Evolutionary conservation across 30 jellyfish, hydroid and myxozoan species (phyloP), one percentile per base, ranked within the genome.

Genomic region (Nemopilema nomurai): DNA sequence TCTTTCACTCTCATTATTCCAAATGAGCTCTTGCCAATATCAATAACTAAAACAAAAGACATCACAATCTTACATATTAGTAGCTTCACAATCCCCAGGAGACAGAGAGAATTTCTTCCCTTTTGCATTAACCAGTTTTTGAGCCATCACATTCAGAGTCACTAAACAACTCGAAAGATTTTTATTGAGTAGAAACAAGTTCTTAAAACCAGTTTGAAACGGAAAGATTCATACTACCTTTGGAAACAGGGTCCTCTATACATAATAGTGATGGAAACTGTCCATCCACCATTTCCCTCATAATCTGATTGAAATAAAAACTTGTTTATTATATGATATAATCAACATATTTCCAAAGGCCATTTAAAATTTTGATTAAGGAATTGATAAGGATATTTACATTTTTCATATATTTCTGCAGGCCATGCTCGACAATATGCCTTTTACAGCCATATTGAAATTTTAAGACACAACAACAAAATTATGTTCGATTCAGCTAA

Each of bases 1-100:
- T 93, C 98, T 57, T 89, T 93, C 23, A 93, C 96, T 74, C 98
- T 89, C 88, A 93, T 75, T 20, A 93, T 89, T 63, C 98, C 98
- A 74, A 89, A 93, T 19, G 98, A 93, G 53, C 98, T 87, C 62
- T 89, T 90, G 65, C 98, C 98, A 76, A 93, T 93, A 49, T 93
- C 98, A 66, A 62, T 78, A 16, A 88, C 98, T 91, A 62, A 1
- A 76, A 76, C 17, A 16, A 1, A 20, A 72, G 51, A 51, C 0
- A 0, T 9, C 24, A 69, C 6, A 8, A 1, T 67, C 8, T 63
- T 17, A 22, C 28, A 69, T 41, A 6, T 41, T 41, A 3, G 57
- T 13, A 6, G 13, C 57, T 41, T 13, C 57, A 41, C 6, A 41
- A 13, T 6, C 57, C 13, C 9, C 13, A 3, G 6, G 57, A 41